Evolutionary conservation across 1,140 invertebrate species (phyloP).

Genomic region (Drosophila athabasca): DNA sequence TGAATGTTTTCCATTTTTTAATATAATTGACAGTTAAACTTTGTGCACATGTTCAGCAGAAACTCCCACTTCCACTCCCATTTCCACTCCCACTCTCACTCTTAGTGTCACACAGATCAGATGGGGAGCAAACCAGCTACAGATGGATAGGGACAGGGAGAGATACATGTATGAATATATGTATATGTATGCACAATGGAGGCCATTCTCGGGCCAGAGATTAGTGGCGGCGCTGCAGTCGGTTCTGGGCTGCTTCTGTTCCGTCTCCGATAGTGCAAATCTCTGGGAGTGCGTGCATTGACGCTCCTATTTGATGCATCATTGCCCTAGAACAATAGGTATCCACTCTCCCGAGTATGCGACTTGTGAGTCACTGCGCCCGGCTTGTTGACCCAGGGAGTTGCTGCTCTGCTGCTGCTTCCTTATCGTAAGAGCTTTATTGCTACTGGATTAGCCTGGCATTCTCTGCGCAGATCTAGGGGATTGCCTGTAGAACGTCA

Average conservation of each 20-base stretch:
- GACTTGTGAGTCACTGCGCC: slow-evolving; percentile 31
- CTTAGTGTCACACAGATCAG: slow-evolving; percentile 22
- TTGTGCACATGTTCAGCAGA: slow-evolving; percentile 43
- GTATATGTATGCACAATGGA: slow-evolving; percentile 43
- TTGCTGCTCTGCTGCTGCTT: neutral
- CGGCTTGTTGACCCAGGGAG: slow-evolving; percentile 52
- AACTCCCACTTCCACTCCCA: neutral
- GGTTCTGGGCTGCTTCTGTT: neutral
- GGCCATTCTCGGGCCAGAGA: slow-evolving; percentile 63
- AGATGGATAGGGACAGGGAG: slow-evolving; percentile 3
- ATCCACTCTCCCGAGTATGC: slow-evolving; percentile 26
- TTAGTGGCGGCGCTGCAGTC: slow-evolving; percentile 24
- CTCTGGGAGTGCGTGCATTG: slow-evolving; percentile 32
- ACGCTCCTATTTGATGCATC: slow-evolving; percentile 58
- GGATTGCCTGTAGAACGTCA: neutral
- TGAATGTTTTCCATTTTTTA: slow-evolving; percentile 50
- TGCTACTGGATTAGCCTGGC: neutral
- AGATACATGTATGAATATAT: neutral
- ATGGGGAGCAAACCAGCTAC: neutral
- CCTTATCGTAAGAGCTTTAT: neutral
- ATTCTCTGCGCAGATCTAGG: neutral
- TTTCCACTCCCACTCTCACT: neutral
- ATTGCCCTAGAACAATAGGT: slow-evolving; percentile 59
- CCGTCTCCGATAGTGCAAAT: slow-evolving; percentile 64
- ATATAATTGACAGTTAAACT: slow-evolving; percentile 72